phyloP scores from a whole-genome alignment of 2,113 vertebrate genomes.

The Cephalopterus ornatus region DNA sequence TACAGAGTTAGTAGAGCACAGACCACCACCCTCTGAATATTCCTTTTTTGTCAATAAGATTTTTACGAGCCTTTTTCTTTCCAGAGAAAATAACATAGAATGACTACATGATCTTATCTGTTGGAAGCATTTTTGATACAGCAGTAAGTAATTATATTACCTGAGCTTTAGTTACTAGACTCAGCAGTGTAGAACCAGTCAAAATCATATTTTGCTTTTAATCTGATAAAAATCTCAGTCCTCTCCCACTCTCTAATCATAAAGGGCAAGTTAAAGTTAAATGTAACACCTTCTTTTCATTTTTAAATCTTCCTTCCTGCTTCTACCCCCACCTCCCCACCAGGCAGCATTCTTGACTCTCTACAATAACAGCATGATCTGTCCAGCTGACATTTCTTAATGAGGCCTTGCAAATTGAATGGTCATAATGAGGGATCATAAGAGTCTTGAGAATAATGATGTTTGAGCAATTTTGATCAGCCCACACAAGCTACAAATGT shows the following conservation, averaged over 20 bases:
- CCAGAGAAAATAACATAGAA: background rate
- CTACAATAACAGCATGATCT: background rate
- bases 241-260: background rate
- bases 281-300: background rate
- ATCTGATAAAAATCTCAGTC: background rate
- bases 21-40: background rate
- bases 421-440: background rate
- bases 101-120: background rate
- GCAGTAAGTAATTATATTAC: background rate
- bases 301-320: background rate
- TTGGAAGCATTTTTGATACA: background rate
- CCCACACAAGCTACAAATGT: background rate
- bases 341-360: background rate
- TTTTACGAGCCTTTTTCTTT: background rate
- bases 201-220: background rate
- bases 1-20: background rate
- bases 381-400: background rate
- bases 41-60: background rate
- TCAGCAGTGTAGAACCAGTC: background rate
- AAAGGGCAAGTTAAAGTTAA: background rate
- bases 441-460: background rate
- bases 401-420: background rate
- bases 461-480: background rate
- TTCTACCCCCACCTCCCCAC: accelerated
- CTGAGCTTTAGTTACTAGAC: background rate